A percentile compares a stretch with the other conserved stretches of the same genome.
These are phyloP conservation scores for Drosophila nigromelanica DNA, from an alignment of 1,140 invertebrate species.

Conservation along the genomic window DNA sequence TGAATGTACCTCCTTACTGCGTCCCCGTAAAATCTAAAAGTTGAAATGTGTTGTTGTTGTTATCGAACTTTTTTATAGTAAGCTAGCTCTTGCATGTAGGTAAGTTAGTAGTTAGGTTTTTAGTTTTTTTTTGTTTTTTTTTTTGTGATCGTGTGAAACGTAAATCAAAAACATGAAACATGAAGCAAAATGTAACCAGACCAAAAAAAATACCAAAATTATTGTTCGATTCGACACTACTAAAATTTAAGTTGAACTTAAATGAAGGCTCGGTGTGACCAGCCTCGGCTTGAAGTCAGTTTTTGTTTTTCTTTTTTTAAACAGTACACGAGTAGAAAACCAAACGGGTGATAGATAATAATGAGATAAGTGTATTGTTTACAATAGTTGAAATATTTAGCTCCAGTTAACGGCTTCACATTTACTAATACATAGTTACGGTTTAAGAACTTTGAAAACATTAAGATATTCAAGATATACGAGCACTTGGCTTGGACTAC, in stretches of 20 bases:
- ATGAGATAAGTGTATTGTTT: slow-evolving; percentile 25
- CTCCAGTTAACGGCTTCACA: slow-evolving; percentile 76
- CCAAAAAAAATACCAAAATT: background rate
- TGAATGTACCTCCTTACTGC: slow-evolving; percentile 84
- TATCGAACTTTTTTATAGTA: slow-evolving; percentile 40
- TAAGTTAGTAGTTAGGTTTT: slow-evolving; percentile 25
- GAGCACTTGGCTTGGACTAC: slow-evolving; percentile 46
- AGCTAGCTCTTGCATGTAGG: slow-evolving; percentile 37
- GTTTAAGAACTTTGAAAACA: slow-evolving; percentile 79
- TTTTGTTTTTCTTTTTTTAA: background rate
- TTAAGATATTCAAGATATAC: slow-evolving; percentile 75
- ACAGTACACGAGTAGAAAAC: background rate
- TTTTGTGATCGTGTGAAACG: slow-evolving; percentile 9
- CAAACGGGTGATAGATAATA: slow-evolving; percentile 6
- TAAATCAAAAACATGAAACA: slow-evolving; percentile 3
- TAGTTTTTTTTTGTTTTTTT: slow-evolving; percentile 11
- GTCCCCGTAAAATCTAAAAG: slow-evolving; percentile 84
- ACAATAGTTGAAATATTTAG: slow-evolving; percentile 68
- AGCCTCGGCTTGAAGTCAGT: background rate
- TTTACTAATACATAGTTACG: slow-evolving; percentile 77
- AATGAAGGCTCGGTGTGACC: background rate
- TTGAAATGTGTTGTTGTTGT: slow-evolving; percentile 77
- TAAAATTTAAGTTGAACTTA: background rate
- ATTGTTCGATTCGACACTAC: slow-evolving; percentile 4
- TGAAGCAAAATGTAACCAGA: background rate